A percentile compares a stretch with the other conserved stretches of the same genome.
Evolutionary conservation across 1,140 invertebrate genomes (phyloP).

Genomic region (Trypoxylus dichotomus): DNA sequence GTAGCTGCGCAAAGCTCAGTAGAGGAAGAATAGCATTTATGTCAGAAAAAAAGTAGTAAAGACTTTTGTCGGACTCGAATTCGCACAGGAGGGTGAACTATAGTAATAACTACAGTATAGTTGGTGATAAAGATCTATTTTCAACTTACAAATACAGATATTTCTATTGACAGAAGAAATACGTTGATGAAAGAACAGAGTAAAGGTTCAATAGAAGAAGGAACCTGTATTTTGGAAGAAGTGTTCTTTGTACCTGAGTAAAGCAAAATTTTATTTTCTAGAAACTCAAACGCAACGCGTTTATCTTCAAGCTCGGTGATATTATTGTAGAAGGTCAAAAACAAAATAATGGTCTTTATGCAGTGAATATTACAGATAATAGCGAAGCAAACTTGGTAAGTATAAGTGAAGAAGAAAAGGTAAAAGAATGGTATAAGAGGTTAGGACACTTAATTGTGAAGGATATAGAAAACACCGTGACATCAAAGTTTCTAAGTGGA

Average conservation of each 20-base stretch:
- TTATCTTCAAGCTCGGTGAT: not conserved
- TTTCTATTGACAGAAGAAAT: not conserved
- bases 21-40: too few species aligned
- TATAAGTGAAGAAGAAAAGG: not conserved
- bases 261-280: not conserved
- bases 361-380: not conserved
- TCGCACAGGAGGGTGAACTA: too few species aligned
- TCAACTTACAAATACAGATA: not conserved
- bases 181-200: not conserved
- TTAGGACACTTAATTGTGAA: not conserved
- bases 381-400: not conserved
- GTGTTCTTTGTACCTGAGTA: not conserved
- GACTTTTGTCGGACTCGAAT: too few species aligned
- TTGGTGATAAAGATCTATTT: too few species aligned
- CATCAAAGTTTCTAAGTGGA: too few species aligned
- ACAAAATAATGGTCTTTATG: not conserved
- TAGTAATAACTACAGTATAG: too few species aligned
- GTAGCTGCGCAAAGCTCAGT: too few species aligned
- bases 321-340: not conserved
- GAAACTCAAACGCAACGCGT: not conserved
- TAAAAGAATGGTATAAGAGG: not conserved
- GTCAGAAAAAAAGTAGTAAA: too few species aligned
- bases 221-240: conserved; percentile 7
- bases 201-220: not conserved
- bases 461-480: too few species aligned